phyloP scores from a whole-genome alignment of 2,888 invertebrate genomes.

The Meteorus colon region DNA sequence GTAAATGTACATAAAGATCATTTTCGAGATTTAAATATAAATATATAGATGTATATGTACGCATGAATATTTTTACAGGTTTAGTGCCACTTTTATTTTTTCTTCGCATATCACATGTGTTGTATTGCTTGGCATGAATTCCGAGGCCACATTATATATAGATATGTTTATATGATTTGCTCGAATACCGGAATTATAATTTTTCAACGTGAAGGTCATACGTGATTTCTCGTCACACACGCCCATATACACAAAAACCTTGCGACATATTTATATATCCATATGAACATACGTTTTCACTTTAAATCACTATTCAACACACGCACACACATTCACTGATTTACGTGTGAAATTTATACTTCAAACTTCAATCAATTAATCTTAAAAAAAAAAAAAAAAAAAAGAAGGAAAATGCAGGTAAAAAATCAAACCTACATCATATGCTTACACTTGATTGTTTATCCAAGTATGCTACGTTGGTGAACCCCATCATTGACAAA shows the following conservation, averaged over 20 bases:
- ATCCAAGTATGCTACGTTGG: not conserved
- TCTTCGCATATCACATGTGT: slow-evolving; percentile 10
- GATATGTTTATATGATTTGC: slow-evolving; percentile 58
- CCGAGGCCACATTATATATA: slow-evolving; percentile 56
- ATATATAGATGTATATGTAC: slow-evolving; percentile 25
- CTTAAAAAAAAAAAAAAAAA: not conserved
- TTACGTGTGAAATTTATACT: slow-evolving; percentile 6
- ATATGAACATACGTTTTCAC: not conserved
- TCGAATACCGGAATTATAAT: slow-evolving; percentile 64
- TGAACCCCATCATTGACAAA: not conserved
- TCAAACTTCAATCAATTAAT: slow-evolving; percentile 5
- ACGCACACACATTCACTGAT: not conserved
- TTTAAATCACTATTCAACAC: not conserved
- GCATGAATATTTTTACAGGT: slow-evolving; percentile 28
- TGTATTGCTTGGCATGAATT: slow-evolving; percentile 54
- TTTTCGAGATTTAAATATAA: not conserved
- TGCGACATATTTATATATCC: not conserved
- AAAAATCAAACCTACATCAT: not conserved
- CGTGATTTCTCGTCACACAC: slow-evolving; percentile 21
- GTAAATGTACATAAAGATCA: not conserved
- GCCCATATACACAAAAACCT: slow-evolving; percentile 11
- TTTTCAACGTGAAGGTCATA: slow-evolving; percentile 60
- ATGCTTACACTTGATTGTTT: not conserved
- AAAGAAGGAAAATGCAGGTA: not conserved
- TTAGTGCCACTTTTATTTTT: slow-evolving; percentile 51